phyloP scores from a whole-genome alignment of 2,797 vertebrate species.

The Galago senegalensis region DNA sequence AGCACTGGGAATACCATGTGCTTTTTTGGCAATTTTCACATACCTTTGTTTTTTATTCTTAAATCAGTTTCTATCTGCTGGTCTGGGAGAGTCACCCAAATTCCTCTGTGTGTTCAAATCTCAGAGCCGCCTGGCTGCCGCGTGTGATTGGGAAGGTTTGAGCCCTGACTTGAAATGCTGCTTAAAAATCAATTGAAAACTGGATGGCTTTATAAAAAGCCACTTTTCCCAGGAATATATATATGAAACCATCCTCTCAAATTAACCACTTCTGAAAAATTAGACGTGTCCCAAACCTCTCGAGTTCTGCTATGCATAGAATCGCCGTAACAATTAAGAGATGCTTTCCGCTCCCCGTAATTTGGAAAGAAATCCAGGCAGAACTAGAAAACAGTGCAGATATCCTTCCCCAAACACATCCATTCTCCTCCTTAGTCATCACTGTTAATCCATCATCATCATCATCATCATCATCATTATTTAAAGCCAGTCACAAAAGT shows the following conservation, averaged over 20 bases:
- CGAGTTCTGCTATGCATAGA: background rate
- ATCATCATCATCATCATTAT: too few species aligned
- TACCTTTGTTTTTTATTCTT: background rate
- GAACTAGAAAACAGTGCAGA: background rate
- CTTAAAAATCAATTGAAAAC: background rate
- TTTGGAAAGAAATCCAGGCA: background rate
- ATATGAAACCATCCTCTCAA: background rate
- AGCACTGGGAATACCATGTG: background rate
- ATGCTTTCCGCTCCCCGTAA: background rate
- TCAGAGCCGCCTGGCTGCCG: background rate
- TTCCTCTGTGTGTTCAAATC: background rate
- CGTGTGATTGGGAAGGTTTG: too few species aligned
- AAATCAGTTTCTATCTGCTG: background rate
- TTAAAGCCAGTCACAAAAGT: too few species aligned
- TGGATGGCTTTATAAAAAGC: background rate
- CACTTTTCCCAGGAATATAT: background rate
- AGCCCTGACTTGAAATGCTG: background rate
- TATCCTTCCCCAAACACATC: background rate
- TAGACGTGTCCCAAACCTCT: background rate
- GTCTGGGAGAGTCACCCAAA: background rate
- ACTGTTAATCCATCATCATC: fast-evolving
- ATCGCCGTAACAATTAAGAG: background rate
- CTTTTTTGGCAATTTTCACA: too few species aligned
- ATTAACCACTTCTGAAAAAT: background rate
- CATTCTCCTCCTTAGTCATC: too few species aligned